Percentiles rank a stretch among this genome's conserved stretches.
Conservation (phyloP, 2,888 invertebrate genomes). For the Kuschelorhynchus macadamiae region DNA sequence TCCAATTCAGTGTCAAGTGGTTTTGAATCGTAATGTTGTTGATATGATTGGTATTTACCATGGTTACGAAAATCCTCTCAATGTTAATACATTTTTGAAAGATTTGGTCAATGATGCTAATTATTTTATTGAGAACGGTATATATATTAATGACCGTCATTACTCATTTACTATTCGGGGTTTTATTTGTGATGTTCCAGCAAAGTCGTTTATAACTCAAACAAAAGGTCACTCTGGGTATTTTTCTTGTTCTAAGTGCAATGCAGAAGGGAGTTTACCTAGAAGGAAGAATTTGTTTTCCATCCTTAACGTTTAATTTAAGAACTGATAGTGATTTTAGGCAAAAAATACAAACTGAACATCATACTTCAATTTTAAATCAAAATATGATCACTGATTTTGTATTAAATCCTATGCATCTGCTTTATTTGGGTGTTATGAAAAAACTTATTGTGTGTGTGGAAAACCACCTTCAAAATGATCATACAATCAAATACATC, state of each 20-base stretch:
- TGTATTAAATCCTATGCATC: conserved; percentile 53
- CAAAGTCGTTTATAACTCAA: conserved; percentile 28
- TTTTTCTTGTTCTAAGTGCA: conserved; percentile 33
- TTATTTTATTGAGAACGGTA: conserved; percentile 6
- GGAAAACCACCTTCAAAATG: conserved; percentile 19
- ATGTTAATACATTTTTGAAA: conserved; percentile 18
- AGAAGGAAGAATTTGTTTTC: conserved; percentile 12
- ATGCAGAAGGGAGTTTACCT: conserved; percentile 17
- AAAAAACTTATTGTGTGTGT: conserved; percentile 44
- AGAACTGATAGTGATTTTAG: conserved; percentile 29
- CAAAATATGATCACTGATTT: conserved; percentile 52
- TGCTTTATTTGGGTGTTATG: conserved; percentile 50
- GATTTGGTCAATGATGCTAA: conserved; percentile 14
- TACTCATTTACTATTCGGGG: conserved; percentile 10
- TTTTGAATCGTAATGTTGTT: conserved; percentile 38
- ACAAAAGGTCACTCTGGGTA: conserved; percentile 42
- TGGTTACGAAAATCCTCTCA: conserved; percentile 50
- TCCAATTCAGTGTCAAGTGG: conserved; percentile 51
- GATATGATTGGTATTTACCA: conserved; percentile 51
- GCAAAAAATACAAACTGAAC: conserved; percentile 34
- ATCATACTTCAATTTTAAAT: conserved; percentile 46
- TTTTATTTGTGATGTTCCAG: conserved; percentile 38
- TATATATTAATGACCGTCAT: conserved; percentile 3
- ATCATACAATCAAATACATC: conserved; percentile 5
- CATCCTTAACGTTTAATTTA: conserved; percentile 2